Base-by-base conservation (phyloP, 2,113 vertebrate genomes). In the Oreocharis arfaki region DNA sequence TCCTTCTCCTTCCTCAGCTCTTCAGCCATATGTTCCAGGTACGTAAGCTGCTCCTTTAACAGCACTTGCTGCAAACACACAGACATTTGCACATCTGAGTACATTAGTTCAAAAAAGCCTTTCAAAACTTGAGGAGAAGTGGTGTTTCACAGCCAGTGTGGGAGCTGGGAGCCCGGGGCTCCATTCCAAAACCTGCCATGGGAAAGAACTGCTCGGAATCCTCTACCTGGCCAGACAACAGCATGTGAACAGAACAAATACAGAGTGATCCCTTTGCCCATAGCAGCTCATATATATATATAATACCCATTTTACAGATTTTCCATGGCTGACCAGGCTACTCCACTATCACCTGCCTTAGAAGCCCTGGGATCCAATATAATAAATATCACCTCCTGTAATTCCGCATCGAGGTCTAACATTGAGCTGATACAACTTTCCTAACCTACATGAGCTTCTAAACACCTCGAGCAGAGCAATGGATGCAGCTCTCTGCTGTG, bases 11-110 rank as follows among this genome's bases (percentile, higher is more conserved):
- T 98, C 95, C 98, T 96, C 91, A 92, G 96, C 97, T 96, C 97
- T 15, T 98, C 96, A 2, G 96, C 89, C 96, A 99, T 78, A 65
- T 99, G 98, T 28, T 98, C 96, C 49, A 81, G 93, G 90, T 99
- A 99, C 6, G 90, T 41, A 68, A 91, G 97, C 74, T 99, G 98
- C 95, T 99, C 98, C 93, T 97, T 97, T 7, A 93, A 42, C 73
- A 98, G 93, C 22, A 98, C 97, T 71, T 80, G 87, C 99, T 99
- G 91, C 15, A 92, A 68, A 90, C 32, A 95, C 28, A 88, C 3
- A 47, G 67, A 95, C 13, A 19, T 60, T 70, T 52, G 41, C 14
- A 70, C 11, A 53, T 30, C 7, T 84, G 37, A 90, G 46, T 64
- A 24, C 70, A 49, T 14, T 6, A 35, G 19, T 49, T 63, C 5